Conservation (phyloP, 2,888 invertebrate species). For the Lycophotia porphyrea region DNA sequence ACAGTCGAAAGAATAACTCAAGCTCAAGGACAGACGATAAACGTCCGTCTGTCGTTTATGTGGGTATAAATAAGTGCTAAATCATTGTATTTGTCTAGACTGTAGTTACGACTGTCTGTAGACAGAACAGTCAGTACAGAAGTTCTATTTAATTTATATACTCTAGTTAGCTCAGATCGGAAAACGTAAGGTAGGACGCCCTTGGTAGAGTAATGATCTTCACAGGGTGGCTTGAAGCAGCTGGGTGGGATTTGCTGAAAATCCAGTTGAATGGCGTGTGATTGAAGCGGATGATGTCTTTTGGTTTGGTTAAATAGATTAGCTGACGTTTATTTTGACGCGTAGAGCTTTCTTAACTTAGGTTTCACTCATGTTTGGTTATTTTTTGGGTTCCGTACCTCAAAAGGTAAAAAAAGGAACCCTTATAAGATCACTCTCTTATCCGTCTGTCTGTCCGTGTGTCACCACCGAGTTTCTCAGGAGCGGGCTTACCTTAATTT, state of each 20-base stretch:
- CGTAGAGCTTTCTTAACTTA: too few species aligned
- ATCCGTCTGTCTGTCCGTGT: too few species aligned
- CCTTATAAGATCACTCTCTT: too few species aligned
- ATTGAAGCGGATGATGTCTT: too few species aligned
- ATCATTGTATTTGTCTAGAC: conserved; percentile 52
- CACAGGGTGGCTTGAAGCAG: neutral
- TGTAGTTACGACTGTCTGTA: neutral
- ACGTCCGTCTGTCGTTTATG: conserved; percentile 39
- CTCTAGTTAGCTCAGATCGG: neutral
- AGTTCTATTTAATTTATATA: neutral
- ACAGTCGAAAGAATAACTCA: conserved; percentile 44
- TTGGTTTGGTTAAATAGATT: too few species aligned
- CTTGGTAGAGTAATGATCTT: neutral
- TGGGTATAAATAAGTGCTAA: conserved; percentile 53
- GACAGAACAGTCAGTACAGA: neutral
- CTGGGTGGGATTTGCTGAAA: neutral
- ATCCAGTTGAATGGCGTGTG: too few species aligned
- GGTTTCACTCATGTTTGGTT: too few species aligned
- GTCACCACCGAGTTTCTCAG: too few species aligned
- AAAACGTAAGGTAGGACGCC: neutral
- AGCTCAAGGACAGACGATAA: conserved; percentile 47
- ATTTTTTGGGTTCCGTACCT: too few species aligned
- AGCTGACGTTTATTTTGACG: too few species aligned
- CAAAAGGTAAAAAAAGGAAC: too few species aligned
- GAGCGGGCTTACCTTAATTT: too few species aligned